phyloP scores from a whole-genome alignment of 2,113 vertebrate genomes.

The Hydrolagus affinis region DNA sequence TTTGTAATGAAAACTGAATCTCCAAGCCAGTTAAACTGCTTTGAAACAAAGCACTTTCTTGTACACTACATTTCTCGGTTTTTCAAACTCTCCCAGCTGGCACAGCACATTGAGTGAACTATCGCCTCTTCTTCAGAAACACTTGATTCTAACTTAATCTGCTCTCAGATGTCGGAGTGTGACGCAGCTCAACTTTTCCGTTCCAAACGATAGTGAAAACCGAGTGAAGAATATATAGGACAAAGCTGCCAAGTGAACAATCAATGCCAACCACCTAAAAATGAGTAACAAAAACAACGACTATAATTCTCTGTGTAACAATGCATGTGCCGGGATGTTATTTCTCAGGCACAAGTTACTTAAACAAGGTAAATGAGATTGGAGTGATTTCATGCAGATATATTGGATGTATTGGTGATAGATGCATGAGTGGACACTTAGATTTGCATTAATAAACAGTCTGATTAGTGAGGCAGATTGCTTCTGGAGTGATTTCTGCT shows the following conservation, averaged over 20 bases:
- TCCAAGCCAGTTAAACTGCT: background rate
- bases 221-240: background rate
- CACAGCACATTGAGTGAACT: background rate
- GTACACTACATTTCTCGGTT: slow-evolving; percentile 1
- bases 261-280: no score
- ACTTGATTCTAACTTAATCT: background rate
- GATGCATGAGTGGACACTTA: background rate
- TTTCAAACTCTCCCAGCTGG: background rate
- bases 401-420: background rate
- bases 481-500: background rate
- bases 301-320: no score
- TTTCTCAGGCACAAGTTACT: background rate
- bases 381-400: background rate
- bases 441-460: background rate
- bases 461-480: background rate
- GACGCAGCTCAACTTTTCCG: background rate
- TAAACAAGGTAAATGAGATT: background rate
- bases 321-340: no score
- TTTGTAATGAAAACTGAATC: slow-evolving; percentile 28
- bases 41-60: slow-evolving; percentile 2
- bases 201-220: background rate
- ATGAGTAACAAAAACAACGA: no score
- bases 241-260: background rate
- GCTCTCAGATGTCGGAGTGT: background rate
- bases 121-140: background rate